Conservation (phyloP, 2,888 invertebrate genomes). For the Parnassius orleans region DNA sequence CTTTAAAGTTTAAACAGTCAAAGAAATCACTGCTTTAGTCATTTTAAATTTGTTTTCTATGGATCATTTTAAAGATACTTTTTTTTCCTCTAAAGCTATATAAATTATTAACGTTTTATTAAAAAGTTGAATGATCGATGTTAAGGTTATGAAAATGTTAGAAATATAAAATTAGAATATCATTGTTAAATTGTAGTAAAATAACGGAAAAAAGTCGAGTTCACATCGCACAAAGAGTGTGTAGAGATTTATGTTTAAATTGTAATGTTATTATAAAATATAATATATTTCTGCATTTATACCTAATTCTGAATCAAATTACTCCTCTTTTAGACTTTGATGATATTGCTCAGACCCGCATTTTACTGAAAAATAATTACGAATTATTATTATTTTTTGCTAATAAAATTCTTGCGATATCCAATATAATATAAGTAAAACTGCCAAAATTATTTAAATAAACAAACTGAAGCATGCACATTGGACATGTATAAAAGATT, state of each 20-base stretch:
- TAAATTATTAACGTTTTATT: slow-evolving; percentile 59
- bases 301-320: background rate
- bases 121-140: slow-evolving; percentile 52
- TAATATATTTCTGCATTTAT: background rate
- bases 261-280: slow-evolving; percentile 23
- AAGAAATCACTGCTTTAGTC: background rate
- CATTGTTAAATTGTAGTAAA: slow-evolving; percentile 65
- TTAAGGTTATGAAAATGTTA: slow-evolving; percentile 62
- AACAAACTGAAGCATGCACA: slow-evolving; percentile 4
- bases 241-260: slow-evolving; percentile 45
- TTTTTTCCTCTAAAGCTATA: slow-evolving; percentile 38
- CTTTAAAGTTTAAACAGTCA: too few relatives aligned
- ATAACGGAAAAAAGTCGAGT: slow-evolving; percentile 58
- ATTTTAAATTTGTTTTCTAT: slow-evolving; percentile 24
- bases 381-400: too few relatives aligned
- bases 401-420: too few relatives aligned
- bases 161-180: slow-evolving; percentile 44
- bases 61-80: slow-evolving; percentile 29
- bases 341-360: slow-evolving; percentile 4
- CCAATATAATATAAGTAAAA: too few relatives aligned
- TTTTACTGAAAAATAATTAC: background rate
- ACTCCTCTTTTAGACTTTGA: slow-evolving; percentile 11
- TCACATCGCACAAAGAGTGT: slow-evolving; percentile 70
- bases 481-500: slow-evolving; percentile 42
- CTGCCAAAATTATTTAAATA: too few relatives aligned